Percentiles rank a stretch among this genome's conserved stretches.
Conservation (phyloP, 2,113 vertebrate species). For the Carlito syrichta region DNA sequence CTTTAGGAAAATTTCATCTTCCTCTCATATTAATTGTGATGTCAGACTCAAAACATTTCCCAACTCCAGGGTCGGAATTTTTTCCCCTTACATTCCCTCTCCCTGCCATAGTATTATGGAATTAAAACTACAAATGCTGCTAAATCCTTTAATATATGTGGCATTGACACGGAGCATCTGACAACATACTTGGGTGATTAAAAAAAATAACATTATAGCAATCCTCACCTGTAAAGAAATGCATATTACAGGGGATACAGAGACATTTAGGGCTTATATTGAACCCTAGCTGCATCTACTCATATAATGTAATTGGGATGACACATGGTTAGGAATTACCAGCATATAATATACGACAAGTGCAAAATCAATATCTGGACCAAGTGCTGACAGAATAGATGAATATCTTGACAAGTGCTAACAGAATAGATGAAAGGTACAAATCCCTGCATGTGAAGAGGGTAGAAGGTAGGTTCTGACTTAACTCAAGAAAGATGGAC, state of each 20-base stretch:
- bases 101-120: not conserved
- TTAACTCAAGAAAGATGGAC: not conserved
- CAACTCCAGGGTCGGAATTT: not conserved
- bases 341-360: not conserved
- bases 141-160: not conserved
- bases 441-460: not conserved
- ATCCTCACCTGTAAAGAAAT: not conserved
- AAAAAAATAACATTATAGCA: not conserved
- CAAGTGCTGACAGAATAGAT: not conserved
- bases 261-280: not conserved
- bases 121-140: not conserved
- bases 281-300: not conserved
- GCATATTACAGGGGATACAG: not conserved
- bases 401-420: not conserved
- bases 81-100: not conserved
- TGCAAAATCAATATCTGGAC: not conserved
- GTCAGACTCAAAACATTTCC: constrained; percentile 54
- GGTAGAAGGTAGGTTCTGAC: not conserved
- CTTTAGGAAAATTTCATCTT: constrained; percentile 59
- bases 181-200: not conserved
- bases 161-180: not conserved
- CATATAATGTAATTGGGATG: not conserved
- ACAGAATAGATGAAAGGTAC: not conserved
- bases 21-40: constrained; percentile 34
- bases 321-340: not conserved